These are phyloP conservation scores for Delia radicum DNA, from an alignment of 1,140 invertebrate species.

Conservation along the genomic window DNA sequence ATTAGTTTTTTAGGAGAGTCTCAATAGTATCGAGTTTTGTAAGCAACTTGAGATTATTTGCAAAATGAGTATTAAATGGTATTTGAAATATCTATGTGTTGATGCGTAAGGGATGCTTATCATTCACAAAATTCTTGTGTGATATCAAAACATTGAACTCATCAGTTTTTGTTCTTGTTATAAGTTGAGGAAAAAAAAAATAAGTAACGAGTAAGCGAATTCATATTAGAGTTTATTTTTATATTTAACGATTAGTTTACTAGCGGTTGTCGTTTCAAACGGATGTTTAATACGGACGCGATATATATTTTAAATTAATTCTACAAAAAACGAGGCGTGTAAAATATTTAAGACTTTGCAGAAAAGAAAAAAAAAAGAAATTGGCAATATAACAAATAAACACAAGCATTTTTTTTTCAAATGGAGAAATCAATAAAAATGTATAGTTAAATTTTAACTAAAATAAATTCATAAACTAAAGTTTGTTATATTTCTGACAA, in stretches of 20 bases:
- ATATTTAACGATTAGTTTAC: constrained; percentile 7
- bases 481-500: background rate
- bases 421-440: background rate
- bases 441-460: too few relatives aligned
- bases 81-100: background rate
- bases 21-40: too few relatives aligned
- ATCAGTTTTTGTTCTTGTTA: background rate
- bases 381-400: constrained; percentile 7
- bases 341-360: background rate
- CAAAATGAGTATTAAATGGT: background rate
- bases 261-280: constrained; percentile 19
- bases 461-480: too few relatives aligned
- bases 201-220: background rate
- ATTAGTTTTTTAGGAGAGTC: background rate
- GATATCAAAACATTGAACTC: background rate
- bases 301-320: background rate
- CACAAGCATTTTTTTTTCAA: background rate
- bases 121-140: background rate
- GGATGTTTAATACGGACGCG: background rate
- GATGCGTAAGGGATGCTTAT: constrained; percentile 3
- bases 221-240: background rate
- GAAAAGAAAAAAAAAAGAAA: background rate
- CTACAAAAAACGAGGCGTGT: constrained; percentile 19
- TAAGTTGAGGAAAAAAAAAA: background rate
- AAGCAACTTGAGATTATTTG: too few relatives aligned